Evolutionary conservation across 2,888 invertebrate species (phyloP), one percentile per base, ranked within the genome.

Genomic region (Cephalotes varians): DNA sequence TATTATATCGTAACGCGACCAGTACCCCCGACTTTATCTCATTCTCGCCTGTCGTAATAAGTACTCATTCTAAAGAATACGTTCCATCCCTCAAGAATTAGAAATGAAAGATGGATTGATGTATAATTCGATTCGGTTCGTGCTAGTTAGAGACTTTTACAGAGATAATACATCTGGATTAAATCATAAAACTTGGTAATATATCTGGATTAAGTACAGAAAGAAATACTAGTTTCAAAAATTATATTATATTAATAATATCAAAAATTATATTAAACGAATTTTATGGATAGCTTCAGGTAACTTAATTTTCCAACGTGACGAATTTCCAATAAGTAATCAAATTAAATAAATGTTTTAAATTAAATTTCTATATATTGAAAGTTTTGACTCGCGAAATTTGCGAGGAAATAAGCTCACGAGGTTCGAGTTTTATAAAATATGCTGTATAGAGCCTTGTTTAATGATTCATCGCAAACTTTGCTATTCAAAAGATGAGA

Each of bases 1-100:
- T 88, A 84, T 88, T 85, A 64, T 6, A 73, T 44, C 56, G 60
- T 34, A 31, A 44, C 31, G 81, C 77, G 85, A 88, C 85, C 88
- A 60, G 21, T 56, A n/a, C 12, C 18, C 9, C 40, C 69, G 15
- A 67, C 40, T 67, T 54, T n/a, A 67, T 76, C 76, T 5, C 40
- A 15, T 40, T 31, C 51, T 18, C 15, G 21, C 10, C 28, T 69
- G 54, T 51, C 28, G n/a, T 28, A 64, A 65, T 54, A 37, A 51
- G 34, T 74, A 31, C 3, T 60, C 7, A 21, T 69, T 15, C 5
- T 18, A 21, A 40, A 67, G 12, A 40, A 67, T 31, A 0, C 49
- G n/a, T n/a, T 51, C 34, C 47, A 21, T 51, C 18, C 12, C 18
- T 18, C 25, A 25, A 74, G 10, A 54, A 76, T 40, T 54, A 54